A percentile compares a stretch with the other conserved stretches of the same genome.
Conservation (phyloP, 2,113 vertebrate genomes). For the Bufo gargarizans region DNA sequence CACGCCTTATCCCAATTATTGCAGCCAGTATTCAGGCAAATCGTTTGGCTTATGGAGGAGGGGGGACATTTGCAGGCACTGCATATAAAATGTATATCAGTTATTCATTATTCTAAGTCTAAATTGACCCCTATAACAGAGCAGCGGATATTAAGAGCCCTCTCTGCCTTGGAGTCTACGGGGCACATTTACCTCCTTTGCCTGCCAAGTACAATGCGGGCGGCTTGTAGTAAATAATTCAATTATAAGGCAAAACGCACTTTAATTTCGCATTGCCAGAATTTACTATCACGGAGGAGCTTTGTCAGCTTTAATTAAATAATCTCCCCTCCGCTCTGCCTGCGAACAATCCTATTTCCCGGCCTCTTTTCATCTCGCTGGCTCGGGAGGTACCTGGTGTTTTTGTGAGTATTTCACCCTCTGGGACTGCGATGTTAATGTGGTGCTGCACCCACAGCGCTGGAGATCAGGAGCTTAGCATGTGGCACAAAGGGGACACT, state of each 20-base stretch:
- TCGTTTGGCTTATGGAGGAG: background rate
- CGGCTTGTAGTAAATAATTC: constrained; percentile 36
- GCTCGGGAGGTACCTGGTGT: constrained; percentile 23
- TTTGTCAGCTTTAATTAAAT: constrained; percentile 52
- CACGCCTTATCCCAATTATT: no score
- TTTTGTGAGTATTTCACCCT: constrained; percentile 41
- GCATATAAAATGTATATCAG: background rate
- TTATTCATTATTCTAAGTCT: background rate
- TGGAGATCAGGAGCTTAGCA: background rate
- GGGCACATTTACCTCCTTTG: background rate
- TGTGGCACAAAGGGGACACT: constrained; percentile 7
- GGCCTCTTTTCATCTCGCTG: constrained; percentile 23
- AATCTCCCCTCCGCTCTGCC: constrained; percentile 31
- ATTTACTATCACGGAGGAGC: background rate
- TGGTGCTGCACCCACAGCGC: constrained; percentile 2
- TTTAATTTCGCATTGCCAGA: constrained; percentile 36
- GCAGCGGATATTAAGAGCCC: background rate
- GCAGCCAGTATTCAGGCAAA: no score
- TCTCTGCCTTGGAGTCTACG: background rate
- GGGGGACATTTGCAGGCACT: background rate
- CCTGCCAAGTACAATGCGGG: constrained; percentile 31
- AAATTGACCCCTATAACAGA: background rate
- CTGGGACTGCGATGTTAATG: constrained; percentile 39
- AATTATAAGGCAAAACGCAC: constrained; percentile 37
- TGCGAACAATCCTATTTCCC: constrained; percentile 39